Evolutionary conservation across 1,140 invertebrate genomes (phyloP), one percentile per base, ranked within the genome.

Genomic region (Cotesia typhae): DNA sequence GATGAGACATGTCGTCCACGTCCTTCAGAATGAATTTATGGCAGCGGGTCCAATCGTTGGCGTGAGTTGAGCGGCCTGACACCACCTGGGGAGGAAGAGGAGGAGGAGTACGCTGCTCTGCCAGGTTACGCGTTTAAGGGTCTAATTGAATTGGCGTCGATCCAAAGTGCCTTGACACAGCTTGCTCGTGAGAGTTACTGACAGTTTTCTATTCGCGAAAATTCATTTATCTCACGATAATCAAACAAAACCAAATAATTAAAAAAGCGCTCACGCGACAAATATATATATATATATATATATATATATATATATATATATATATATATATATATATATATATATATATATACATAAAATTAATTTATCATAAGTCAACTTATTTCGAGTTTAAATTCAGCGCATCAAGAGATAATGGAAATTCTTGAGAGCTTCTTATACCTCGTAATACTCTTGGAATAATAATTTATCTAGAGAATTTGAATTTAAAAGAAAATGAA

Each of bases 71-170:
- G 41, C 41, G 41, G 41, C 41, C 41, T n/a, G 10, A n/a, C 52
- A 67, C 66, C 64, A 66, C 64, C 51, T 52, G 66, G 66, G 28
- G 20, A 35, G 66, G 51, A 67, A 66, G 38, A 17, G 20, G 66
- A 51, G 28, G 1, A 35, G 66, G 51, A 67, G 53, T 67, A 20
- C 66, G 53, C 47, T 53, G 66, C 51, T 55, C 47, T 53, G 66
- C 20, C 47, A 55, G 51, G 66, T 67, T 67, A 67, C 66, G 66
- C 66, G 66, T 67, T 67, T 67, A 67, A 67, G 66, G 66, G 51
- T 67, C 66, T 67, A 67, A 67, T 67, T 67, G 66, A 67, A 67
- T 67, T 67, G 66, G 66, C 66, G 51, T 67, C 51, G 66, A 55
- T 67, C 66, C 66, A 67, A 67, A 67, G 66, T 67, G 66, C 51